phyloP scores from a whole-genome alignment of 2,113 vertebrate genomes.

The Bufo bufo region DNA sequence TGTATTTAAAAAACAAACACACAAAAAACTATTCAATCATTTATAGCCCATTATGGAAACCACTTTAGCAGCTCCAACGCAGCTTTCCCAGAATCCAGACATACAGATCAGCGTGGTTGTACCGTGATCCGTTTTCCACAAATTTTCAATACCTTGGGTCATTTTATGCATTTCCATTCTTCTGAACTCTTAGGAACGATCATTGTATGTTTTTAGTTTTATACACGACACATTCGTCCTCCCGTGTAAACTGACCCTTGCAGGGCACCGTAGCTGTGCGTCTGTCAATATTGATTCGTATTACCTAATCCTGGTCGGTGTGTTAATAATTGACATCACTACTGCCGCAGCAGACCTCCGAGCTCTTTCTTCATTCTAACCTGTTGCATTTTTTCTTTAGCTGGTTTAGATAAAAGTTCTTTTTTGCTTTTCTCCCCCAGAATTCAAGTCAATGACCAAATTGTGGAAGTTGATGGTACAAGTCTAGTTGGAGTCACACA shows the following conservation, averaged over 20 bases:
- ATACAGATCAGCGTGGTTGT: too few relatives aligned
- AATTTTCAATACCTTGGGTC: too few relatives aligned
- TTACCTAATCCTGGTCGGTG: neutral
- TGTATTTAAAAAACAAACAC: too few relatives aligned
- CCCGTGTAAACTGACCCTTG: neutral
- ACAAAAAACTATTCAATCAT: too few relatives aligned
- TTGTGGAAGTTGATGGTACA: constrained; percentile 89
- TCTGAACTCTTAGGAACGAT: too few relatives aligned
- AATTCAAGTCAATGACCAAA: constrained; percentile 92
- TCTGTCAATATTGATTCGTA: constrained; percentile 35
- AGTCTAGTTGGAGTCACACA: constrained; percentile 92
- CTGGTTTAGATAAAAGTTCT: neutral
- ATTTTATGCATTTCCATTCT: too few relatives aligned
- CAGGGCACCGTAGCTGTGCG: neutral
- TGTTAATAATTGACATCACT: constrained; percentile 47
- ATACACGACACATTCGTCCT: neutral
- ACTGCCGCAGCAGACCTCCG: neutral
- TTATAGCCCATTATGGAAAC: too few relatives aligned
- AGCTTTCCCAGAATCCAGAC: too few relatives aligned
- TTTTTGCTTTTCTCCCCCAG: constrained; percentile 67
- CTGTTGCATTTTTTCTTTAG: neutral
- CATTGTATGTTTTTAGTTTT: neutral
- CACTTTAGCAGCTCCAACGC: too few relatives aligned
- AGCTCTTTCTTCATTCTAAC: neutral
- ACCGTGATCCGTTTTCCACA: too few relatives aligned